Base-by-base conservation (phyloP, 2,113 vertebrate genomes). In the Ceuthmochares aereus region DNA sequence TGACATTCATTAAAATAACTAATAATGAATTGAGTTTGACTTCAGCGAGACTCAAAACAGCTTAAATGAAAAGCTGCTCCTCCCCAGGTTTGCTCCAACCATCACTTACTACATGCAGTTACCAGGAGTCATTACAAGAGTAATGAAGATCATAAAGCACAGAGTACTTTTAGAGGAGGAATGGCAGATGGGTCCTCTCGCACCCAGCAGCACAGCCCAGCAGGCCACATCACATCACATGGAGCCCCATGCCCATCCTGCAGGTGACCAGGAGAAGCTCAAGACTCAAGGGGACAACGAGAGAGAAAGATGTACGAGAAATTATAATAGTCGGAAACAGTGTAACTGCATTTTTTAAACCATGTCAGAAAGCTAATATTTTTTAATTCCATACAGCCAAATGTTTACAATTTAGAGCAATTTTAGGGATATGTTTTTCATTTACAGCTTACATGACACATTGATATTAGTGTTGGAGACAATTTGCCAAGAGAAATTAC, bases 401-500 rank as follows among this genome's bases (percentile, higher is more conserved):
- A 75, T 72, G 43, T 92, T 95, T 91, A 63, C 3, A 2, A 81
- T 81, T 90, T 36, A 78, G 34, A 82, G 75, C 43, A 95, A 85
- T 73, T 87, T 91, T 62, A 87, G 78, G 90, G 94, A 90, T 93
- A 90, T 90, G 89, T 59, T 95, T 94, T 96, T 75, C 58, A 88
- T 93, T 96, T 96, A 89, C 93, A 96, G 91, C 66, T 96, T 94
- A 93, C 74, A 89, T 64, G 69, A 95, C 92, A 90, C 87, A 68
- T 88, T 79, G 86, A 70, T 93, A 91, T 93, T 91, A 92, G 47
- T 64, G 43, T 11, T 95, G 67, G 34, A 91, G 76, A 85, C 62
- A 80, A 96, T 93, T 94, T 96, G 95, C 94, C 94, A 97, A 88
- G 54, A 96, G 42, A 91, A 96, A 89, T 91, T 84, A 88, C 70